Base-by-base conservation (phyloP, 2,888 invertebrate genomes). In the Trichogramma dendrolimi region DNA sequence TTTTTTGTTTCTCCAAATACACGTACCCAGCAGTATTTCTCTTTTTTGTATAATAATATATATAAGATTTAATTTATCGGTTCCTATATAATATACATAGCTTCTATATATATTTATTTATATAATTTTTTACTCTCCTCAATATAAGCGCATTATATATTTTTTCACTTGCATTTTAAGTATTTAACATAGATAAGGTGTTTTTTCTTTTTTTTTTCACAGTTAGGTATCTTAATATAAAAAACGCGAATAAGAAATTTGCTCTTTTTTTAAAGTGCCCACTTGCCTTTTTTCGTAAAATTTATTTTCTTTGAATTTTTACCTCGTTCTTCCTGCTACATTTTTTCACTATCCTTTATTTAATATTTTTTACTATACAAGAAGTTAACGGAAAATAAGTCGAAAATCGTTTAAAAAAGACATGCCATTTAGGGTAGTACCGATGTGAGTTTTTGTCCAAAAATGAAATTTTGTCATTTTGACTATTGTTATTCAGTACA, bases 361-460 rank as follows among this genome's bases (percentile, higher is more conserved):
- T 56, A 59, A 49, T 61, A 52, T 64, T 65, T 60, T 61, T 48
- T 8, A 46, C 8, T 10, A 46, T 10, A 46, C 10, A 46, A 46
- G n/a, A 46, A 8, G 8, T n/a, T 10, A 46, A 46, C 10, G n/a
- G 8, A 72, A 70, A 68, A 66, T 67, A 70, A 71, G 42, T 40
- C 43, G 53, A 60, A 52, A 62, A 56, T 10, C 14, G 2, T 8
- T 7, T n/a, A 50, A 8, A 60, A 65, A 63, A 70, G 67, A 80
- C 75, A 77, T 87, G 88, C 89, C 88, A 86, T 84, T 86, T 86
- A 87, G 88, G 88, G 88, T 87, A 85, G 84, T 83, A 87, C 88
- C 88, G 77, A 75, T 76, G 75, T 77, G 76, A 72, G 27, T 27
- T 72, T 76, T 71, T 72, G 73, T 77, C 78, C 76, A 71, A 78